Percentiles rank a stretch among this genome's conserved stretches.
Conservation (phyloP, 2,113 vertebrate species). For the Pipra filicauda region DNA sequence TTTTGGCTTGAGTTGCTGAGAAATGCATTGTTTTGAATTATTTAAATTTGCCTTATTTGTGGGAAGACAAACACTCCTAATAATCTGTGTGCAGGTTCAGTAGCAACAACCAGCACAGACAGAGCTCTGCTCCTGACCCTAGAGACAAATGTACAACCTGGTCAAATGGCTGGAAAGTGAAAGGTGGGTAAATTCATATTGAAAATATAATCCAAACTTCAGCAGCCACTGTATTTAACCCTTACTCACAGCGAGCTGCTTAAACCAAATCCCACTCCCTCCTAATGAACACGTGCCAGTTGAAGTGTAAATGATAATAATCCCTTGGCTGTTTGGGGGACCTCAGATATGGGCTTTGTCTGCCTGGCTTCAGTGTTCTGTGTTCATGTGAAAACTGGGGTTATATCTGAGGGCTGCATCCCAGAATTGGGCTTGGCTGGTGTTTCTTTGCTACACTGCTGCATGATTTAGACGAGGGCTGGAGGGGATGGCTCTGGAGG, state of each 20-base stretch:
- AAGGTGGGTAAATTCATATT: neutral
- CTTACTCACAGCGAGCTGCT: neutral
- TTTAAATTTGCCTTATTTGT: neutral
- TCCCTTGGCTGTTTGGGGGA: neutral
- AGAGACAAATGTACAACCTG: accelerated
- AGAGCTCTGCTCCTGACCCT: neutral
- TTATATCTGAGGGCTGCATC: neutral
- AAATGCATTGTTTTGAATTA: neutral
- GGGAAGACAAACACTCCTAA: neutral
- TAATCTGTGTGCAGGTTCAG: neutral
- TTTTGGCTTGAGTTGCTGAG: neutral
- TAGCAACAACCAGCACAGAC: neutral
- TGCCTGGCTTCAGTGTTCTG: neutral
- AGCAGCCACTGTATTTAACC: neutral
- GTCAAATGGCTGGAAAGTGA: neutral
- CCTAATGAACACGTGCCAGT: accelerated
- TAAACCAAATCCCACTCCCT: neutral
- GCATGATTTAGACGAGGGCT: neutral
- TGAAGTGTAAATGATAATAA: neutral
- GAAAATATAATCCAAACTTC: neutral
- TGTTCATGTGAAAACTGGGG: accelerated
- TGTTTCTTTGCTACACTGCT: neutral
- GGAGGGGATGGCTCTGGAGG: neutral
- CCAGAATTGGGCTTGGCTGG: neutral
- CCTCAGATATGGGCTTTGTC: neutral